phyloP scores from a whole-genome alignment of 2,797 vertebrate genomes.

The Mastacembelus armatus region DNA sequence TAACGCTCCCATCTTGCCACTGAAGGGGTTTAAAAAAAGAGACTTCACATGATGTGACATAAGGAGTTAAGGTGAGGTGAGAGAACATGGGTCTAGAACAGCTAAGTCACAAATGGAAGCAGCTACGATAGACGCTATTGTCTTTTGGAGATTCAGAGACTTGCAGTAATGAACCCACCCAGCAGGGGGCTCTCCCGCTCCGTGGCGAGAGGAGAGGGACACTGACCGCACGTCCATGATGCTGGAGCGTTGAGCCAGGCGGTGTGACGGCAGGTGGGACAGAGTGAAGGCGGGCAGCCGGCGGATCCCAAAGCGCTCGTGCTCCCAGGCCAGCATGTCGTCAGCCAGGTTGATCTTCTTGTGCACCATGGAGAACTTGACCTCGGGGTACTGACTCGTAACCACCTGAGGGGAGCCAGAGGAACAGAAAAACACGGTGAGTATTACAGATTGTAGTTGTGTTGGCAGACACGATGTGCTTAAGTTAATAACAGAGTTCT shows the following conservation, averaged over 20 bases:
- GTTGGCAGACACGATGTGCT: too few species aligned
- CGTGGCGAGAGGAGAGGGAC: constrained; percentile 80
- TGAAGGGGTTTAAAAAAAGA: background rate
- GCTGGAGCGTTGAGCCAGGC: constrained; percentile 91
- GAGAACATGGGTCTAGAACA: background rate
- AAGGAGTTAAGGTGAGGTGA: background rate
- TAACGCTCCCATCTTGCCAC: background rate
- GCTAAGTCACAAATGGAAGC: background rate
- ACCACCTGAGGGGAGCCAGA: constrained; percentile 81
- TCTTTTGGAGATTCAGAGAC: constrained; percentile 46
- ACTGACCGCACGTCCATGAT: constrained; percentile 98
- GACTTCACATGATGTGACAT: background rate
- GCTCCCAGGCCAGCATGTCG: constrained; percentile 98
- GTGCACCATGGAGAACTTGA: constrained; percentile 98
- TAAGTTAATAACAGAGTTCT: too few species aligned
- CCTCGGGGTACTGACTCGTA: constrained; percentile 89
- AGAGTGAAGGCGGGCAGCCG: constrained; percentile 95
- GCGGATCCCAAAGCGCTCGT: constrained; percentile 97
- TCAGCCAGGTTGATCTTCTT: constrained; percentile 99
- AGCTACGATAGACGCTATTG: constrained; percentile 13
- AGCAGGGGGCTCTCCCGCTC: constrained; percentile 83
- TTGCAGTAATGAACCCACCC: constrained; percentile 83
- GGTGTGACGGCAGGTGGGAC: constrained; percentile 94
- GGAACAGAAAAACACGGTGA: background rate
- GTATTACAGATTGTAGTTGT: too few species aligned